Evolutionary conservation across 1,140 invertebrate genomes (phyloP), one percentile per base, ranked within the genome.

Genomic region (Hylyphantes graminicola): DNA sequence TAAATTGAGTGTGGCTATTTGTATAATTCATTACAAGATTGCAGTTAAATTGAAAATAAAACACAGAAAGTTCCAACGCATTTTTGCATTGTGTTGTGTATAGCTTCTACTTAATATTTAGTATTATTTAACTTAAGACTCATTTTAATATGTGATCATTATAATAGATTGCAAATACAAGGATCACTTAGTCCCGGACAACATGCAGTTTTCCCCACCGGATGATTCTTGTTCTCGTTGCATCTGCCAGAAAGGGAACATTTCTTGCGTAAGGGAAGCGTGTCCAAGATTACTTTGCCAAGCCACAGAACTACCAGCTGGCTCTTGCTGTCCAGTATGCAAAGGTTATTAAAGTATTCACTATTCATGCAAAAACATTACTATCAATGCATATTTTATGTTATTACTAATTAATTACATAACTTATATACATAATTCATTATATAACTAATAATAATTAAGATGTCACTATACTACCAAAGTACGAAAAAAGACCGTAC

Each of bases 201-300:
- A 65, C 1, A 77, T 85, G 85, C 73, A 78, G 13, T 85, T 87
- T 81, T 78, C 76, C n/a, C 76, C 76, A 65, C 75, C 81, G 9
- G 68, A 77, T 79, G 76, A 79, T 63, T 75, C 77, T 17, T 87
- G 77, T 77, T n/a, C 70, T 17, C 65, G 64, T 0, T 86, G 80
- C 55, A 55, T 61, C 2, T 85, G 83, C 51, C 10, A 65, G 15
- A 17, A 19, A n/a, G 82, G 83, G 10, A 85, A 76, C 17, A 86
- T 81, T 12, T 81, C 79, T 4, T 86, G 85, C 48, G 70, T 86
- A 8, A 68, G 72, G 73, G 68, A 73, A 61, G 72, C 63, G 2
- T 86, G 85, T 59, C 85, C 74, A 6, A 53, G 61, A 9, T 50
- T 86, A 19, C 67, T 65, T n/a, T 86, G 85, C 19, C 17, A n/a